Evolutionary conservation across 2,113 vertebrate species (phyloP).

Genomic region (Taurulus bubalis): DNA sequence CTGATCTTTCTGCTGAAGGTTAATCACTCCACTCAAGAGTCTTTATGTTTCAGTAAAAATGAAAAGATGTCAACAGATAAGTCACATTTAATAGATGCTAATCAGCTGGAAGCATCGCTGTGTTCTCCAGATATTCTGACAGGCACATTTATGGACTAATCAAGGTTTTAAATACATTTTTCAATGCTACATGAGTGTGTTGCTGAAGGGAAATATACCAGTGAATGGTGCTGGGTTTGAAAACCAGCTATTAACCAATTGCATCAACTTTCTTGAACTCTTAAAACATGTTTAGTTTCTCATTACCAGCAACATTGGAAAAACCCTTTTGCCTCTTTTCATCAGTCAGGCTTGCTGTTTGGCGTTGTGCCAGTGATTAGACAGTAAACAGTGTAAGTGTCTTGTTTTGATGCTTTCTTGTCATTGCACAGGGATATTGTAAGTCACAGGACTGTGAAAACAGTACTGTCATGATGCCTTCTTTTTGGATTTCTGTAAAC

Average conservation of each 20-base stretch:
- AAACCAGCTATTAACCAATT: conserved; percentile 35
- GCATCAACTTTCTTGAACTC: neutral
- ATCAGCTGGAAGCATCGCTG: conserved; percentile 12
- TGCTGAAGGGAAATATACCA: neutral
- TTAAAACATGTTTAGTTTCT: conserved; percentile 16
- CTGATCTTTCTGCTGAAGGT: conserved; percentile 83
- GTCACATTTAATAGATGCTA: conserved; percentile 47
- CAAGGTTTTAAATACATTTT: conserved; percentile 2
- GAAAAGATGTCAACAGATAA: conserved; percentile 54
- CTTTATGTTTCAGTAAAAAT: conserved; percentile 50
- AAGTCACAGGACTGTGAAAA: neutral
- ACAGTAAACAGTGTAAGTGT: neutral
- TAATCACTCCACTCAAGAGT: conserved; percentile 76
- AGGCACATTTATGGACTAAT: conserved; percentile 15
- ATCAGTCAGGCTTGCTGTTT: neutral
- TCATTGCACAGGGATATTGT: conserved; percentile 7
- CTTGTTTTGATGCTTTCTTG: neutral
- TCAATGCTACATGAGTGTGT: neutral
- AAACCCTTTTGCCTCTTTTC: neutral
- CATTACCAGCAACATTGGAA: neutral
- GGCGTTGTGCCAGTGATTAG: neutral
- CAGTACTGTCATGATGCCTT: neutral
- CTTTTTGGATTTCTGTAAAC: conserved; percentile 2
- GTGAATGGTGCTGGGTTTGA: conserved; percentile 19
- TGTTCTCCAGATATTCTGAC: conserved; percentile 27